Conservation (phyloP, 2,113 vertebrate genomes). For the Poeciliopsis turrubarensis region DNA sequence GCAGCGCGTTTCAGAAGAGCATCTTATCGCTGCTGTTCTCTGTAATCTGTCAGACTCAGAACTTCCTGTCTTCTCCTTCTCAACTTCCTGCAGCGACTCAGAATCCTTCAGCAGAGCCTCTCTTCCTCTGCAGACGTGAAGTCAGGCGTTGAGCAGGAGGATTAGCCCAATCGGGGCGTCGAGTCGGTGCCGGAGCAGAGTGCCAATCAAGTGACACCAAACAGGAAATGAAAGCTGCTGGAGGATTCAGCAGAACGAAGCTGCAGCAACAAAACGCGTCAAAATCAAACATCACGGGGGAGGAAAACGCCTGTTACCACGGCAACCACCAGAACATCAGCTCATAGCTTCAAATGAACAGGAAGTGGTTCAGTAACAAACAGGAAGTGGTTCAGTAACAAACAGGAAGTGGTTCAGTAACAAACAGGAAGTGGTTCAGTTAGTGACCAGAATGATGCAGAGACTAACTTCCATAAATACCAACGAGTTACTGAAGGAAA, state of each 20-base stretch:
- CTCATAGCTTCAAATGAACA: too few species aligned
- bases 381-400: too few species aligned
- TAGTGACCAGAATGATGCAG: too few species aligned
- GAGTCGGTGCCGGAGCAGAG: slow-evolving; percentile 16
- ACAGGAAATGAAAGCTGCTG: slow-evolving; percentile 29
- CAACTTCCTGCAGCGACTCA: slow-evolving; percentile 8
- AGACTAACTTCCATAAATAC: too few species aligned
- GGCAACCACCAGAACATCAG: too few species aligned
- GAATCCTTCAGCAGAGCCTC: slow-evolving; percentile 28
- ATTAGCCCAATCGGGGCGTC: slow-evolving; percentile 25
- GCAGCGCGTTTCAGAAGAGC: background rate
- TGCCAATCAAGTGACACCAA: slow-evolving; percentile 24
- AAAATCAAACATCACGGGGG: too few species aligned
- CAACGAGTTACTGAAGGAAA: too few species aligned
- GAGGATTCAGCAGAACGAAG: background rate
- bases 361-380: too few species aligned
- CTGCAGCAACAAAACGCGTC: background rate
- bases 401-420: too few species aligned
- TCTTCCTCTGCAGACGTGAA: slow-evolving; percentile 46
- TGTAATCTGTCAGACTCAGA: slow-evolving; percentile 16
- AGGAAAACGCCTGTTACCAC: too few species aligned
- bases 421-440: too few species aligned
- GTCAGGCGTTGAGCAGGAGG: background rate
- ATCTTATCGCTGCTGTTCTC: slow-evolving; percentile 29
- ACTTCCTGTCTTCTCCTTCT: slow-evolving; percentile 35